Percentiles rank a stretch among this genome's conserved stretches.
phyloP scores from a whole-genome alignment of 1,140 invertebrate genomes.

The Zaprionus africanus region DNA sequence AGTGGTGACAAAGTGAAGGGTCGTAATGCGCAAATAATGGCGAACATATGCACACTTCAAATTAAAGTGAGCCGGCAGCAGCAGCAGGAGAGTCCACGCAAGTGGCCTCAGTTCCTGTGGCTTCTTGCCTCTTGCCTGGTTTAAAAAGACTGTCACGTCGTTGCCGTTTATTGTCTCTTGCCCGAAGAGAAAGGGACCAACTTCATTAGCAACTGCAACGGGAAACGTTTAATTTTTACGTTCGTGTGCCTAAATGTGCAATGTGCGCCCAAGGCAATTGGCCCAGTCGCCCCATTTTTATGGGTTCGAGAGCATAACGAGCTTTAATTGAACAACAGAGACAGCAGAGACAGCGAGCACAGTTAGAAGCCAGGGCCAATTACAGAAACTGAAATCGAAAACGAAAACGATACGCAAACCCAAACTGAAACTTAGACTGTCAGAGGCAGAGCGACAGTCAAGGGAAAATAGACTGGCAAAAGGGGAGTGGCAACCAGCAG shows the following conservation, averaged over 20 bases:
- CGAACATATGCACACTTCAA: conserved; percentile 71
- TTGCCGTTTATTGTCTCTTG: conserved; percentile 48
- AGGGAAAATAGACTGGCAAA: background rate
- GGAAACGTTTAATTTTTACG: conserved; percentile 75
- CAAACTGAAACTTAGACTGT: conserved; percentile 1
- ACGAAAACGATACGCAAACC: background rate
- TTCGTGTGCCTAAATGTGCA: conserved; percentile 77
- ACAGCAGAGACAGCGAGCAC: conserved; percentile 22
- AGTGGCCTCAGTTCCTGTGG: conserved; percentile 9
- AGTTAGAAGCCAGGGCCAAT: background rate
- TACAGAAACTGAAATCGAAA: conserved; percentile 4
- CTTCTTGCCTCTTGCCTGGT: background rate
- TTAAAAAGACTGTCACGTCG: conserved; percentile 61
- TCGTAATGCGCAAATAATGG: conserved; percentile 73
- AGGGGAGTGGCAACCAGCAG: background rate
- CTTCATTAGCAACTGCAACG: conserved; percentile 76
- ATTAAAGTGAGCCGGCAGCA: conserved; percentile 53
- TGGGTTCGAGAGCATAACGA: conserved; percentile 74
- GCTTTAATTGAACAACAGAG: conserved; percentile 70
- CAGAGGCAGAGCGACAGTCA: background rate
- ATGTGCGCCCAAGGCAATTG: conserved; percentile 49
- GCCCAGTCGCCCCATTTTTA: conserved; percentile 56
- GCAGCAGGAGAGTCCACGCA: background rate
- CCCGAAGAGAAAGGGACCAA: background rate
- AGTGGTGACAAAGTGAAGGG: conserved; percentile 41